A percentile compares a stretch with the other conserved stretches of the same genome.
Conservation (phyloP, 1,140 invertebrate species). For the Lepidotrigona ventralis region DNA sequence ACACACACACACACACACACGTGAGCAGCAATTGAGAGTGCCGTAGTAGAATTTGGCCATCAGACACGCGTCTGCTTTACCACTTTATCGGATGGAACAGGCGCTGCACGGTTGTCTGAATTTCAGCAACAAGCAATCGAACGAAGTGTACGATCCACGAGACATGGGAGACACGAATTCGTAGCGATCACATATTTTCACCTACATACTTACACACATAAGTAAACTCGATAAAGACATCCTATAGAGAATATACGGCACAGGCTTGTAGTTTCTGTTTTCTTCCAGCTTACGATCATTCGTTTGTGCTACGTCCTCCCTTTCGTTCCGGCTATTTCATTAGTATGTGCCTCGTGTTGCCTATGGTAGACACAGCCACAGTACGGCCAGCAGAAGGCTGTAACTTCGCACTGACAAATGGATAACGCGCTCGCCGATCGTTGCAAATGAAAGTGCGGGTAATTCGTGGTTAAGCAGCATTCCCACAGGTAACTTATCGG, state of each 20-base stretch:
- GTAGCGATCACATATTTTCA: neutral
- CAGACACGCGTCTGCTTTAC: no score
- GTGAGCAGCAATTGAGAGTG: no score
- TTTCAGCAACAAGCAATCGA: neutral
- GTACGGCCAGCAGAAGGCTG: no score
- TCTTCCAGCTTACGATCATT: no score
- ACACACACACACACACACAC: no score
- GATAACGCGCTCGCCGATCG: conserved; percentile 62
- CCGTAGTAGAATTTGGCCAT: neutral
- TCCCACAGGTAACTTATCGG: neutral
- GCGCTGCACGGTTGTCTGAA: neutral
- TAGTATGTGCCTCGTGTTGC: conserved; percentile 14
- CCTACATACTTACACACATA: no score
- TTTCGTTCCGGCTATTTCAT: neutral
- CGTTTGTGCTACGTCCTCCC: neutral
- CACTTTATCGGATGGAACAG: neutral
- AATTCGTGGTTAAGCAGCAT: neutral
- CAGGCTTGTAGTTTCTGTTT: neutral
- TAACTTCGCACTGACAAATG: conserved; percentile 60
- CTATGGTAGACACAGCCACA: no score
- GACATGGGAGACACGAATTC: neutral
- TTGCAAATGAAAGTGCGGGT: conserved; percentile 61
- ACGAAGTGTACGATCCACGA: neutral
- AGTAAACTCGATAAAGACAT: neutral
- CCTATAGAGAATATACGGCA: neutral